Percentiles rank a stretch among this genome's conserved stretches.
phyloP scores from a whole-genome alignment of 2,797 vertebrate genomes.

The Martes flavigula region DNA sequence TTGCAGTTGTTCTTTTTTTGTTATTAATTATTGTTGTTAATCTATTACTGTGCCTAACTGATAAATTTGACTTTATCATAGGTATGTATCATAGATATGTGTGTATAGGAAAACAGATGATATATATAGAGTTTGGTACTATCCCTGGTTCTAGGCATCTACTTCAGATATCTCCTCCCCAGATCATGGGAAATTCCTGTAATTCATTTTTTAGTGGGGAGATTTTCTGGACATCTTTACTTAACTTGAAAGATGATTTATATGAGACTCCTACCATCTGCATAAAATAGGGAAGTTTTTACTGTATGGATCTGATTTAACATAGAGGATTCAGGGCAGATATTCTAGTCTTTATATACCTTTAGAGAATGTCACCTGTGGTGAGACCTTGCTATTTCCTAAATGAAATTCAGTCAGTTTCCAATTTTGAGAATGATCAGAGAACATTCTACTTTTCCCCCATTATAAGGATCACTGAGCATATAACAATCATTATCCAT shows the following conservation, averaged over 20 bases:
- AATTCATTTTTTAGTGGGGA: neutral
- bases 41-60: neutral
- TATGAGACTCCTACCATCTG: neutral
- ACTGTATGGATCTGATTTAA: neutral
- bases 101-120: neutral
- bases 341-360: neutral
- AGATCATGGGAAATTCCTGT: neutral
- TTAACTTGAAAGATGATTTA: neutral
- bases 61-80: neutral
- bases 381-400: constrained; percentile 14
- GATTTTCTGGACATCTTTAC: neutral
- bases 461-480: constrained; percentile 34
- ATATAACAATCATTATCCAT: neutral
- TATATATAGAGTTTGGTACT: neutral
- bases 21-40: neutral
- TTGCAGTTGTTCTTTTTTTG: neutral
- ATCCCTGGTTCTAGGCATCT: neutral
- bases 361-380: neutral
- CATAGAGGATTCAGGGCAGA: neutral
- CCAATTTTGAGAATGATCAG: constrained; percentile 25
- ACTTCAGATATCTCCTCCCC: neutral
- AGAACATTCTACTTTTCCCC: neutral
- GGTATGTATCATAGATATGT: neutral
- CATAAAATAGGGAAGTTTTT: neutral
- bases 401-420: constrained; percentile 37